These are phyloP conservation scores for Lagria hirta DNA, from an alignment of 2,888 invertebrate genomes.

Conservation along the genomic window DNA sequence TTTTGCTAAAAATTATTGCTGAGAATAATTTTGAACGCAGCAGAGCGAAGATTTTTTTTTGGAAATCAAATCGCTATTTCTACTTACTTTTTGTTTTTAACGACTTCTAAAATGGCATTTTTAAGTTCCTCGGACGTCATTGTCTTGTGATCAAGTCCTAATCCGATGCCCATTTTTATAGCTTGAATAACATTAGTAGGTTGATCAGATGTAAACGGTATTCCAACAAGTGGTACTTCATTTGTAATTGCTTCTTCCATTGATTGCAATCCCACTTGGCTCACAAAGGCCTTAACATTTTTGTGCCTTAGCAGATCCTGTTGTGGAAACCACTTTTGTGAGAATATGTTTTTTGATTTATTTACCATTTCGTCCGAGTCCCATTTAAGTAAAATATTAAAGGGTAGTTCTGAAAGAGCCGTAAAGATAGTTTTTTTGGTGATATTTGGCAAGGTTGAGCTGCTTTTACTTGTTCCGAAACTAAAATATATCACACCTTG, in stretches of 20 bases:
- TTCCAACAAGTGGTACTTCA: slow-evolving; percentile 31
- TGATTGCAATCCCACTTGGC: slow-evolving; percentile 33
- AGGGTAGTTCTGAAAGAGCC: slow-evolving; percentile 50
- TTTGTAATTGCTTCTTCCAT: slow-evolving; percentile 32
- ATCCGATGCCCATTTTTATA: slow-evolving; percentile 32
- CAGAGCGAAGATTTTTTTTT: too few relatives aligned
- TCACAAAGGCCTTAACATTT: slow-evolving; percentile 33
- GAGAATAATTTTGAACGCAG: too few relatives aligned
- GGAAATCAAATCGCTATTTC: too few relatives aligned
- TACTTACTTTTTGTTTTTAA: slow-evolving; percentile 38
- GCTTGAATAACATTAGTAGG: slow-evolving; percentile 34
- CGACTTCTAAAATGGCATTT: slow-evolving; percentile 36
- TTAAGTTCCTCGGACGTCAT: slow-evolving; percentile 38
- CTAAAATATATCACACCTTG: slow-evolving; percentile 52
- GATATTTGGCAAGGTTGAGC: slow-evolving; percentile 45
- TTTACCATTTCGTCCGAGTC: slow-evolving; percentile 47
- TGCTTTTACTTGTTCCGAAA: slow-evolving; percentile 52
- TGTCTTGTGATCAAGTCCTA: slow-evolving; percentile 35
- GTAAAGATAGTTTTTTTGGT: slow-evolving; percentile 44
- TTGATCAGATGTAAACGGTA: slow-evolving; percentile 34
- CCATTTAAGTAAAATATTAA: slow-evolving; percentile 55
- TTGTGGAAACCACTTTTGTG: slow-evolving; percentile 56
- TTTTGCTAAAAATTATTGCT: too few relatives aligned
- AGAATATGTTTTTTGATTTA: slow-evolving; percentile 50
- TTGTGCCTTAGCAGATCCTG: slow-evolving; percentile 46